Conservation (phyloP, 2,797 vertebrate genomes). For the Notamacropus eugenii region DNA sequence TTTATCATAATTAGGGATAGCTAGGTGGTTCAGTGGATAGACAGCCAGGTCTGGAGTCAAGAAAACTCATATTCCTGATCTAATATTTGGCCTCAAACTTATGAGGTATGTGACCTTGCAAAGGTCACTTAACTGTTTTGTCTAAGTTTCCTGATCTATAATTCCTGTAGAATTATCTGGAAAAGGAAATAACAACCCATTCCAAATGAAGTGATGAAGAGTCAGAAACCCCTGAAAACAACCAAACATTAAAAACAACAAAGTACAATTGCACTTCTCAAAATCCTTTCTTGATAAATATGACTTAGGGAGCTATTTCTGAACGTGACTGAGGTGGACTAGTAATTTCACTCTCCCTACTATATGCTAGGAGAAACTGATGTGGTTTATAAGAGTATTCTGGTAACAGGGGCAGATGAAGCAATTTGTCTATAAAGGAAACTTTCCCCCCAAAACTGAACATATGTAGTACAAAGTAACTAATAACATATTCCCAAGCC, state of each 20-base stretch:
- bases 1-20: not conserved
- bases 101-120: rapidly evolving
- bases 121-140: not conserved
- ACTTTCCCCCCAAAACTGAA: constrained; percentile 60
- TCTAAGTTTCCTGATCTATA: not conserved
- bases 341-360: not conserved
- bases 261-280: not conserved
- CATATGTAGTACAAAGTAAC: constrained; percentile 55
- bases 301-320: not conserved
- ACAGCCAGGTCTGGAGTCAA: not conserved
- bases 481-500: constrained; percentile 61
- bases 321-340: not conserved
- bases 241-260: not conserved
- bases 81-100: not conserved
- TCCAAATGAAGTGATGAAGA: not conserved
- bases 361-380: constrained; percentile 39
- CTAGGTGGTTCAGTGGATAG: not conserved
- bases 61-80: not conserved
- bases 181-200: not conserved
- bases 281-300: not conserved
- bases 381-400: constrained; percentile 52
- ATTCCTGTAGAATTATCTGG: not conserved
- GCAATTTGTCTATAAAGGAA: constrained; percentile 66
- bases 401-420: constrained; percentile 58
- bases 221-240: not conserved